Evolutionary conservation across 2,888 invertebrate species (phyloP), one percentile per base, ranked within the genome.

Genomic region (Eilema griseolum): DNA sequence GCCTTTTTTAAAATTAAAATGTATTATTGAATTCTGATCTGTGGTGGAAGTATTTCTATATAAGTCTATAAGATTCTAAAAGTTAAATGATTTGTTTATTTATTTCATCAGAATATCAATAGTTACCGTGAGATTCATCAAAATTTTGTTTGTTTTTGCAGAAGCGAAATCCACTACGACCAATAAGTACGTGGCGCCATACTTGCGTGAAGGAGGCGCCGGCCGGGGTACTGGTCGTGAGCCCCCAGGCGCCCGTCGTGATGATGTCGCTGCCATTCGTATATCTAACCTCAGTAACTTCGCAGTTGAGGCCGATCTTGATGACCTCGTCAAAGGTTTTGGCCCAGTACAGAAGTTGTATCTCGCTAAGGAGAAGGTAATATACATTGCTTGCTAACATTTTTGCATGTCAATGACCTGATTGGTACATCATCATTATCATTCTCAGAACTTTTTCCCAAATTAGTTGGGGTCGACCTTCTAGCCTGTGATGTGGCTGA

Each of bases 251-350:
- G 97, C 96, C 90, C 96, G 97, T 64, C 96, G 98, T 26, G 98
- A 98, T 81, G 98, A 98, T 84, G 96, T 97, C 3, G 98, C 98
- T 3, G 99, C 99, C 20, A 99, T 99, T 83, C 97, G 99, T 81
- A 99, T 99, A 77, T 99, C 99, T 16, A 99, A 99, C 94, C 96
- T 99, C 65, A 99, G 99, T 4, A 99, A 99, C 91, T 99, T 99
- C 77, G 99, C 99, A 67, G 97, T 97, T 3, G 99, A 99, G 89
- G 97, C 97, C 16, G 99, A 99, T 96, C 96, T 99, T 79, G 99
- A 99, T 86, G 99, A 99, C 82, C 96, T 99, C 70, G 99, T 99
- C 69, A 97, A 98, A 88, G 97, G 97, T 60, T 99, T 99, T 89
- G 99, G 99, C 3, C 97, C 97, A 1, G 97, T 99, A 75, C 97